These are phyloP conservation scores for Pseudomyrmex cubaensis DNA, from an alignment of 1,140 invertebrate genomes.

Conservation along the genomic window DNA sequence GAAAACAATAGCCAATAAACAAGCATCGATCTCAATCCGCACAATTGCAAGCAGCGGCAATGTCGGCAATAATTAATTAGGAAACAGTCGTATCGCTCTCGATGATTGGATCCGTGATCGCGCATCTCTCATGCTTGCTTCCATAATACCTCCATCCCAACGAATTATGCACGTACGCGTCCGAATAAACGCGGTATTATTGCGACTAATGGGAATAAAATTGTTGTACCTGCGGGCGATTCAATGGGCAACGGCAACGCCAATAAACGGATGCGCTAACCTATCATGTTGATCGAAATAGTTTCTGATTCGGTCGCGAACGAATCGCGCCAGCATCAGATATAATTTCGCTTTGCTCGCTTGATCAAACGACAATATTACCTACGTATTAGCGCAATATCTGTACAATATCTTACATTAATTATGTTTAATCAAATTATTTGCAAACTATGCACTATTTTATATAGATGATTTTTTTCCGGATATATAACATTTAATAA, in stretches of 20 bases:
- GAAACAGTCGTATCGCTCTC: slow-evolving; percentile 30
- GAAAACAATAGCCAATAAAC: not conserved
- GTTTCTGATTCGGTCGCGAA: not conserved
- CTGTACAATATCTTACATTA: not conserved
- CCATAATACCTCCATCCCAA: slow-evolving; percentile 51
- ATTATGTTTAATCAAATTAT: not conserved
- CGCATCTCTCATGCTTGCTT: slow-evolving; percentile 54
- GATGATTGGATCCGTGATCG: slow-evolving; percentile 59
- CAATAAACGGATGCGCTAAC: slow-evolving; percentile 3
- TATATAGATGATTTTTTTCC: not conserved
- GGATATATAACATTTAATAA: not conserved
- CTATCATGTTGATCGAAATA: not conserved
- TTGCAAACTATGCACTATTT: no score
- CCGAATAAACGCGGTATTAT: slow-evolving; percentile 73
- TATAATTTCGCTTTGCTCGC: not conserved
- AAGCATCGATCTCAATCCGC: not conserved
- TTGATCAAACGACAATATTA: not conserved
- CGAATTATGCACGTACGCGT: slow-evolving; percentile 67
- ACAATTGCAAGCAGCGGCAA: slow-evolving; percentile 12
- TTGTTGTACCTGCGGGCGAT: slow-evolving; percentile 62
- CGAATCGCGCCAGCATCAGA: not conserved
- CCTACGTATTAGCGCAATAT: not conserved
- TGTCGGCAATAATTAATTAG: slow-evolving; percentile 70
- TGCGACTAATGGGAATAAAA: slow-evolving; percentile 76
- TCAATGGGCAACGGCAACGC: not conserved